Evolutionary conservation across 2,797 vertebrate species (phyloP).

Genomic region (Gallirallus australis): DNA sequence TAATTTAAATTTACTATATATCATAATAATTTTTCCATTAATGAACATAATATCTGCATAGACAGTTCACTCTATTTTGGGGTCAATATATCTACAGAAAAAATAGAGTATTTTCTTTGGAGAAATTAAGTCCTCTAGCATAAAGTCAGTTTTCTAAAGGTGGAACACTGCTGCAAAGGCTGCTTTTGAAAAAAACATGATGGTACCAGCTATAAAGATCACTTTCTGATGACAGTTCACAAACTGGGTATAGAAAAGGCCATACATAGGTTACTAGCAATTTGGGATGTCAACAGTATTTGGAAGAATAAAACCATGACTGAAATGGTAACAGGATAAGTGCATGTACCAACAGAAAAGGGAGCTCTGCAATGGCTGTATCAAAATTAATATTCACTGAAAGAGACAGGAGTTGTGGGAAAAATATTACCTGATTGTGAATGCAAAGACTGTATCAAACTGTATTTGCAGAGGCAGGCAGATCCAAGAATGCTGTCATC

Average conservation of each 20-base stretch:
- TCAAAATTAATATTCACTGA: constrained; percentile 1
- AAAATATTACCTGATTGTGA: neutral
- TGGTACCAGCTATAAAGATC: neutral
- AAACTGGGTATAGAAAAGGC: neutral
- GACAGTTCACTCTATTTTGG: neutral
- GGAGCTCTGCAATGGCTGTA: neutral
- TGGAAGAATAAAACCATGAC: neutral
- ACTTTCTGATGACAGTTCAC: neutral
- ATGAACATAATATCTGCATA: neutral
- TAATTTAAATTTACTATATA: neutral
- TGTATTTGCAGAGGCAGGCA: neutral
- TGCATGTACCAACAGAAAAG: neutral
- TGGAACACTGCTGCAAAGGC: neutral
- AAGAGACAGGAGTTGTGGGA: neutral
- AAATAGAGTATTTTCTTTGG: neutral
- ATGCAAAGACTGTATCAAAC: constrained; percentile 18
- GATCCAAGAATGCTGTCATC: neutral
- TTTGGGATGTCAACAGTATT: neutral
- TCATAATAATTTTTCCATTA: neutral
- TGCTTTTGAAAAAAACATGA: neutral
- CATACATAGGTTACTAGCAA: neutral
- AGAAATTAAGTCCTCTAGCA: neutral
- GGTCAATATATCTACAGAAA: neutral
- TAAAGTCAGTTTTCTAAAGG: neutral
- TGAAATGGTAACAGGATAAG: neutral